Percentiles rank a stretch among this genome's conserved stretches.
Conservation (phyloP, 2,113 vertebrate genomes). For the Meles meles region DNA sequence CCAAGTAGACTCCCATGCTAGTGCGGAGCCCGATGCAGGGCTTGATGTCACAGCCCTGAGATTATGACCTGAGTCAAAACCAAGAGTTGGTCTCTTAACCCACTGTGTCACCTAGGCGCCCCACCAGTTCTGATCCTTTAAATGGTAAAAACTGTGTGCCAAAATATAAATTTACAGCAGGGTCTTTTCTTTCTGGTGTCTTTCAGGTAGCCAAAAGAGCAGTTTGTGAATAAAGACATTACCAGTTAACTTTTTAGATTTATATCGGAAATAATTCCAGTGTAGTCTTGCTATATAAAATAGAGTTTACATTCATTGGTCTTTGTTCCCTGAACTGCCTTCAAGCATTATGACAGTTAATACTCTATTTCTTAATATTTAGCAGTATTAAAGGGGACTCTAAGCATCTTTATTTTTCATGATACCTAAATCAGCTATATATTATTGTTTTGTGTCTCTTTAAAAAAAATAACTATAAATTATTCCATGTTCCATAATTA, state of each 20-base stretch:
- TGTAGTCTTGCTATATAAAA: neutral
- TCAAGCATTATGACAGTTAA: neutral
- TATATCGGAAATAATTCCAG: neutral
- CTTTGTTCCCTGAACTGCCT: neutral
- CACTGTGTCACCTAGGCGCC: neutral
- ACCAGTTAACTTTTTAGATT: neutral
- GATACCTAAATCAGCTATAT: neutral
- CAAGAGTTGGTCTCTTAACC: neutral
- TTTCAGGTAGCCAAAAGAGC: neutral
- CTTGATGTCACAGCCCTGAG: neutral
- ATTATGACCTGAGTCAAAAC: neutral
- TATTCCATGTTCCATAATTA: slow-evolving; percentile 4
- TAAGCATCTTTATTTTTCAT: neutral
- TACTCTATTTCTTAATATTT: neutral
- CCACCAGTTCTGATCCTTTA: neutral
- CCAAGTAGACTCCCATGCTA: neutral
- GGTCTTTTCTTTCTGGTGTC: neutral
- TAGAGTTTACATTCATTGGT: neutral
- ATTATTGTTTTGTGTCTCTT: neutral
- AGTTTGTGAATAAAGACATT: neutral
- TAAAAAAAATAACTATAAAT: neutral
- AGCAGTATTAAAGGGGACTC: neutral
- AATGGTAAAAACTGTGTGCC: neutral
- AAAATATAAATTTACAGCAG: neutral
- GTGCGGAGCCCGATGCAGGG: neutral